Percentiles rank a stretch among this genome's conserved stretches.
phyloP scores from a whole-genome alignment of 2,888 invertebrate genomes.

The Apodemia duryi region DNA sequence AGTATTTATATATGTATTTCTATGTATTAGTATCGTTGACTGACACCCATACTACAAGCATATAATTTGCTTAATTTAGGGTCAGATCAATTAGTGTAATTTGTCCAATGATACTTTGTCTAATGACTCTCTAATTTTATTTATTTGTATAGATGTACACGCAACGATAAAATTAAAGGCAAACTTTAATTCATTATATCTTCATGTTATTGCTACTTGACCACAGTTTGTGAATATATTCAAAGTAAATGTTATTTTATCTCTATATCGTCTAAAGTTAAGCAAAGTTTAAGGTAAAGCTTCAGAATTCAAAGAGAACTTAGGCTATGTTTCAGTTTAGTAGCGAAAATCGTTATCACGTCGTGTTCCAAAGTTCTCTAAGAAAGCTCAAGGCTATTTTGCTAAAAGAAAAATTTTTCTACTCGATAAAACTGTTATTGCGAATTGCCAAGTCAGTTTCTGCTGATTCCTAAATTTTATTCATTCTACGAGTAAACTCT shows the following conservation, averaged over 20 bases:
- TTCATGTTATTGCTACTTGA: neutral
- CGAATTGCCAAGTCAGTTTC: conserved; percentile 6
- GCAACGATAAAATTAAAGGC: neutral
- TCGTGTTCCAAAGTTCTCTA: neutral
- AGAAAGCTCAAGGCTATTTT: conserved; percentile 6
- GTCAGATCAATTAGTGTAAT: too few species aligned
- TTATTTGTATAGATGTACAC: neutral
- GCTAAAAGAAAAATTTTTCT: conserved; percentile 9
- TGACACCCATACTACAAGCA: too few species aligned
- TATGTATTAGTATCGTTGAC: too few species aligned
- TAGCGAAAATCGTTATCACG: conserved; percentile 7
- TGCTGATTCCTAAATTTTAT: neutral
- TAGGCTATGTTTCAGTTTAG: neutral
- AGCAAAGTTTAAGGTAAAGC: conserved; percentile 5
- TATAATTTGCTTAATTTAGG: too few species aligned
- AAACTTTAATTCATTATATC: neutral
- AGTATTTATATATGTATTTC: too few species aligned
- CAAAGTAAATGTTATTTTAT: neutral
- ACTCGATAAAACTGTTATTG: conserved; percentile 10
- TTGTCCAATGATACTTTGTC: too few species aligned
- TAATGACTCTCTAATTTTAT: too few species aligned
- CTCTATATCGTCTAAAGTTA: neutral
- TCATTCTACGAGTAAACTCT: neutral
- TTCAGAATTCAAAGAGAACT: conserved; percentile 4
- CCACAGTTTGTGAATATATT: neutral